Percentiles rank a stretch among this genome's conserved stretches.
These are phyloP conservation scores for Stramonita haemastoma DNA, from an alignment of 2,888 invertebrate genomes.

Conservation along the genomic window DNA sequence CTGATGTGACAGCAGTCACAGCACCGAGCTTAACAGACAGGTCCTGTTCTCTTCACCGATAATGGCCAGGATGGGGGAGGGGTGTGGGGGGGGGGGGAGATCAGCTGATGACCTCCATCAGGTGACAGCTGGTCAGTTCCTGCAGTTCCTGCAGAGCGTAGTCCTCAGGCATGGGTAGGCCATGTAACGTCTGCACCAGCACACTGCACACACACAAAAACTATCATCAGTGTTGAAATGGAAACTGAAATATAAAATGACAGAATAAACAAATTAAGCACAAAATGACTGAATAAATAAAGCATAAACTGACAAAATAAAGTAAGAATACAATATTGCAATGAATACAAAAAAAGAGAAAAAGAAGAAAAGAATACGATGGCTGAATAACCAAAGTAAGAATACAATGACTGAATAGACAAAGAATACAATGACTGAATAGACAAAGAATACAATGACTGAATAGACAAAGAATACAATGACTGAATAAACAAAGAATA, in stretches of 20 bases:
- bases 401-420: too few species aligned
- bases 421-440: too few species aligned
- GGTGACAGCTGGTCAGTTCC: constrained; percentile 69
- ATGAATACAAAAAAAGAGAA: too few species aligned
- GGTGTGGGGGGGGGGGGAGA: neutral
- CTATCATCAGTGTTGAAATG: neutral
- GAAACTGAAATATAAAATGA: neutral
- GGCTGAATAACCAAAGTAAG: too few species aligned
- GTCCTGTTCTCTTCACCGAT: too few species aligned
- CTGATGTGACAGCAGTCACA: neutral
- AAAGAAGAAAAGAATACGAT: too few species aligned
- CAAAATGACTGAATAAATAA: too few species aligned
- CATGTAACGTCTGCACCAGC: constrained; percentile 79
- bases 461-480: too few species aligned
- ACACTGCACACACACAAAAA: constrained; percentile 50
- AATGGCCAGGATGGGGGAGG: neutral
- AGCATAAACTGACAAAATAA: too few species aligned
- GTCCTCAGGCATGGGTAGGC: constrained; percentile 82
- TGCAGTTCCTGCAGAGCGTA: constrained; percentile 80
- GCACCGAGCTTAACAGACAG: neutral
- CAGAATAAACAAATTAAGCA: neutral
- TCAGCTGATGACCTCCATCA: constrained; percentile 62
- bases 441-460: too few species aligned
- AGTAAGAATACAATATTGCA: too few species aligned
- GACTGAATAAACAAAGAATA: too few species aligned